Base-by-base conservation (phyloP, 2,113 vertebrate genomes). In the Hemibagrus wyckioides region DNA sequence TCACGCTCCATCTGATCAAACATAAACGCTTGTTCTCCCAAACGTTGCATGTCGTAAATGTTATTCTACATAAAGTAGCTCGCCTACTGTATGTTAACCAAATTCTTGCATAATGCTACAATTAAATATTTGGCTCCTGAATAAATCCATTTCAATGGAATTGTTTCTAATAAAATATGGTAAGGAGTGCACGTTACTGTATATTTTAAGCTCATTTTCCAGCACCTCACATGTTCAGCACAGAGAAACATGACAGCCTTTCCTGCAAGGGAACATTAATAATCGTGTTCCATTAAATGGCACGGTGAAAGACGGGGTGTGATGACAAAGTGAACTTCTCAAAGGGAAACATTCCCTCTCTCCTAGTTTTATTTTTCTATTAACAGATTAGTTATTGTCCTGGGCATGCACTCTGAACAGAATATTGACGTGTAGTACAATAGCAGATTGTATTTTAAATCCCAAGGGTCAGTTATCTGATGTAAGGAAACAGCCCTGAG, bases 191-290 rank as follows among this genome's bases (percentile, higher is more conserved):
- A 81, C 92, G 92, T 95, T 96, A 95, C 95, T 93, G 96, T 97
- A 98, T 97, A 97, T 97, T 98, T 97, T 96, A 96, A 91, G 95
- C 95, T 94, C 93, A 96, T 96, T 97, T 96, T 95, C 93, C 95
- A 94, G 94, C 94, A 93, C 89, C 90, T 92, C 94, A 92, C 88
- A 84, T 87, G 57, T 89, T 87, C 86, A 41, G 86, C 89, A 85
- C 48, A 44, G 91, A 90, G 85, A 90, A 93, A 96, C 92, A 94
- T 94, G 95, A 94, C 96, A 89, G 94, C 92, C 94, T 95, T 92
- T 97, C 96, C 97, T 97, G 94, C 93, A 92, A 97, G 96, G 95
- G 95, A 95, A 97, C 94, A 96, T 97, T 96, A 97, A 97, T 97
- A 97, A 96, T 97, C 96, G 96, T 96, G 93, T 95, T 94, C 87